These are phyloP conservation scores for Amphiprion clarkii DNA, from an alignment of 2,797 vertebrate genomes.

Conservation along the genomic window DNA sequence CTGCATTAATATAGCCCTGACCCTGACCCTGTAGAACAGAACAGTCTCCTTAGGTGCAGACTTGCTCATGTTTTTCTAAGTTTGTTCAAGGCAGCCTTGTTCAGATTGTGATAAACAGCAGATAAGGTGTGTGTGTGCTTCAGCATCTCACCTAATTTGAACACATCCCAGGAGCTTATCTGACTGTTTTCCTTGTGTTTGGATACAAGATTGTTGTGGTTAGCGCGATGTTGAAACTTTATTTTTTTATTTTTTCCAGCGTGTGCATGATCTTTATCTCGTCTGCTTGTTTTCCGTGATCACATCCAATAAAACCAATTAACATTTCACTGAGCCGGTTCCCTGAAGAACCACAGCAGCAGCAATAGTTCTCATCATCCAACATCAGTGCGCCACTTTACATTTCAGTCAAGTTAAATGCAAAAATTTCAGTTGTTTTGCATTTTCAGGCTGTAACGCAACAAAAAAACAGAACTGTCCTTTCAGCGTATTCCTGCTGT, in stretches of 20 bases:
- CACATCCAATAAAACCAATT: conserved; percentile 38
- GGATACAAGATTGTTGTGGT: conserved; percentile 22
- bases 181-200: conserved; percentile 32
- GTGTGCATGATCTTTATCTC: conserved; percentile 34
- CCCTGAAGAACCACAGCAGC: conserved; percentile 36
- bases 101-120: conserved; percentile 36
- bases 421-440: conserved; percentile 17
- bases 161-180: conserved; percentile 39
- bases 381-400: conserved; percentile 51
- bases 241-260: conserved; percentile 25
- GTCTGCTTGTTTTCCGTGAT: conserved; percentile 49
- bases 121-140: conserved; percentile 26
- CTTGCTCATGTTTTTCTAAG: conserved; percentile 9
- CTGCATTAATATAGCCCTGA: no score
- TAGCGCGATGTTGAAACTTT: not conserved
- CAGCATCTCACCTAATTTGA: conserved; percentile 34
- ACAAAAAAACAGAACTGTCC: conserved; percentile 17
- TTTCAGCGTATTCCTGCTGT: conserved; percentile 25
- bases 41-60: not conserved
- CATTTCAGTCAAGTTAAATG: conserved; percentile 40
- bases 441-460: conserved; percentile 32
- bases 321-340: conserved; percentile 43
- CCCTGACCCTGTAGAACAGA: not conserved
- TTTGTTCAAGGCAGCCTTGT: conserved; percentile 12
- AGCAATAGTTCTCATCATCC: conserved; percentile 41